Evolutionary conservation across 2,113 vertebrate species (phyloP), one percentile per base, ranked within the genome.

Genomic region (Camelus bactrianus): DNA sequence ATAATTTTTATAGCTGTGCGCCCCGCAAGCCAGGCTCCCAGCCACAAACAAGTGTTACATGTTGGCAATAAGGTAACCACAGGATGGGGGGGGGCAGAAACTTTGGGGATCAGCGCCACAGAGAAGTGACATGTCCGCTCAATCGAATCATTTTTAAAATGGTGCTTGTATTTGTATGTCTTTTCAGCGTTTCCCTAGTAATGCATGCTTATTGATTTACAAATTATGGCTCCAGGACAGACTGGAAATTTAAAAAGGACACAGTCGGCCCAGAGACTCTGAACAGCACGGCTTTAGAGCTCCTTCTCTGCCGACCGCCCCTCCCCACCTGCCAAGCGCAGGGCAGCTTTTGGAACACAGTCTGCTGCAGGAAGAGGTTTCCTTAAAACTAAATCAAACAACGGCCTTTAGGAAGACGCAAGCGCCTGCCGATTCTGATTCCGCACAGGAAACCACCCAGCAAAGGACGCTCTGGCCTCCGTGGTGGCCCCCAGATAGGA

Each of bases 401-500:
- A 26, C 32, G 3, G 50, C 4, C 0, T 50, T 54, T 8, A 52
- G 58, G 81, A 85, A 88, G 67, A 60, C 0, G 3, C 42, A n/a
- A 38, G 14, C 54, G 6, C 3, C 22, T 11, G 2, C 10, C 8
- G 48, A 1, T 7, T 84, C 32, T 9, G 48, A 1, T 7, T 84
- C 32, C 2, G 12, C 6, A 2, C 1, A 38, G 60, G 24, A 52
- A 50, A 20, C 14, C 28, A 1, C 48, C 3, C 8, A 15, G 13
- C 35, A n/a, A 50, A 16, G 52, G 58, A 30, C 26, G 17, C 10
- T 0, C 38, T 9, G 32, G 58, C 54, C 38, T 93, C 64, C 4
- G 19, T 1, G 10, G 0, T 3, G 26, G 32, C 9, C 60, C 42
- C n/a, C 30, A 58, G 9, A 86, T 0, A 8, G 19, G 0, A 1